phyloP scores from a whole-genome alignment of 2,888 invertebrate genomes.

The Choreutis nemorana region DNA sequence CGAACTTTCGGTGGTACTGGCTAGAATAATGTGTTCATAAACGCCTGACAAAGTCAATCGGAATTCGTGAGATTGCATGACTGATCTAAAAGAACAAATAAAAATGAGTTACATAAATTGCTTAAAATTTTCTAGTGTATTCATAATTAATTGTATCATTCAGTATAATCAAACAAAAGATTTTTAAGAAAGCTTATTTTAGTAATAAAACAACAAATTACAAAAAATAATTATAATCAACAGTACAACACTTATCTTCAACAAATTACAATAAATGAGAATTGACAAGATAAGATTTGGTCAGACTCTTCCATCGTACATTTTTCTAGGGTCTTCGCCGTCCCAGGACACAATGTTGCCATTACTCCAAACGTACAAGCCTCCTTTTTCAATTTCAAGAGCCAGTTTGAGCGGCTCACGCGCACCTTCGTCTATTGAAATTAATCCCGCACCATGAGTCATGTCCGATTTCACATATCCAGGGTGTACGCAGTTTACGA shows the following conservation, averaged over 20 bases:
- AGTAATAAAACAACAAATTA: not conserved
- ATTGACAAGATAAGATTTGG: too few relatives aligned
- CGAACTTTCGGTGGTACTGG: too few relatives aligned
- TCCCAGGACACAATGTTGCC: slow-evolving; percentile 39
- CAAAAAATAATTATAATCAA: not conserved
- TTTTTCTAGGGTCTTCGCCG: slow-evolving; percentile 41
- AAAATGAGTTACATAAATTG: too few relatives aligned
- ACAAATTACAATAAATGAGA: too few relatives aligned
- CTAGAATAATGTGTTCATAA: too few relatives aligned
- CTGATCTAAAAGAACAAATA: too few relatives aligned
- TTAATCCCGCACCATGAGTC: slow-evolving; percentile 38
- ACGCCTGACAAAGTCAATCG: too few relatives aligned
- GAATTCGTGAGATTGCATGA: too few relatives aligned
- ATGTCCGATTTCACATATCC: slow-evolving; percentile 54
- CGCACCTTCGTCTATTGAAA: slow-evolving; percentile 33
- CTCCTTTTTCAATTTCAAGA: slow-evolving; percentile 20
- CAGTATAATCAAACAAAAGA: not conserved
- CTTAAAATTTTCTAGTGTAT: too few relatives aligned
- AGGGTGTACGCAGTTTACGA: slow-evolving; percentile 48
- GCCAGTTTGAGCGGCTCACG: slow-evolving; percentile 20
- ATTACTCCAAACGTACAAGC: slow-evolving; percentile 40
- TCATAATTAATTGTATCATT: too few relatives aligned
- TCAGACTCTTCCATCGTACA: slow-evolving; percentile 36
- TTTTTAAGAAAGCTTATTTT: not conserved
- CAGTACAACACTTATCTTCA: too few relatives aligned